Percentiles rank a stretch among this genome's conserved stretches.
Conservation (phyloP, 2,888 invertebrate genomes). For the Acanthosepion lycidas region DNA sequence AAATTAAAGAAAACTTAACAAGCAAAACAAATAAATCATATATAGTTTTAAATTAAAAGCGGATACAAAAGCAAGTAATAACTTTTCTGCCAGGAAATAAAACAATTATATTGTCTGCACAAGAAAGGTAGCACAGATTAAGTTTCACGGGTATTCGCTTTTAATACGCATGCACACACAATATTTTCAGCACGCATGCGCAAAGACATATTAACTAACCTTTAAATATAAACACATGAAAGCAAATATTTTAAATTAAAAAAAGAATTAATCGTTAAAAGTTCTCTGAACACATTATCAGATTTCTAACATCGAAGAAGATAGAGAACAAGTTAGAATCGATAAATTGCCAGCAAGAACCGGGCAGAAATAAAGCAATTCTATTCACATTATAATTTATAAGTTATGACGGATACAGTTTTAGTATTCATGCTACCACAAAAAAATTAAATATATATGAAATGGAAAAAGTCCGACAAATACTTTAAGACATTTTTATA, state of each 20-base stretch:
- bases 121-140: neutral
- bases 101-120: neutral
- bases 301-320: too few relatives aligned
- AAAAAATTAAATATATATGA: too few relatives aligned
- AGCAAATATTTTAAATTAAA: neutral
- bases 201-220: neutral
- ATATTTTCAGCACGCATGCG: neutral
- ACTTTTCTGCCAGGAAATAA: neutral
- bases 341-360: too few relatives aligned
- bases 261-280: neutral
- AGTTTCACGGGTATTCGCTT: too few relatives aligned
- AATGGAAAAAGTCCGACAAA: too few relatives aligned
- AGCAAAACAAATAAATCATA: neutral
- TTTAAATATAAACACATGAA: neutral
- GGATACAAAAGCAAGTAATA: neutral
- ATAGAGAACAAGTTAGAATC: too few relatives aligned
- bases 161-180: neutral
- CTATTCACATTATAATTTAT: too few relatives aligned
- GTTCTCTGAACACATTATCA: neutral
- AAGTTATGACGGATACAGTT: too few relatives aligned
- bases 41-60: slow-evolving; percentile 16
- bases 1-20: neutral
- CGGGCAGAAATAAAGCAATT: too few relatives aligned
- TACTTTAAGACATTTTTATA: too few relatives aligned
- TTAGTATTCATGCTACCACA: too few relatives aligned